Evolutionary conservation across 2,888 invertebrate species (phyloP).

Genomic region (Heliconius charithonia): DNA sequence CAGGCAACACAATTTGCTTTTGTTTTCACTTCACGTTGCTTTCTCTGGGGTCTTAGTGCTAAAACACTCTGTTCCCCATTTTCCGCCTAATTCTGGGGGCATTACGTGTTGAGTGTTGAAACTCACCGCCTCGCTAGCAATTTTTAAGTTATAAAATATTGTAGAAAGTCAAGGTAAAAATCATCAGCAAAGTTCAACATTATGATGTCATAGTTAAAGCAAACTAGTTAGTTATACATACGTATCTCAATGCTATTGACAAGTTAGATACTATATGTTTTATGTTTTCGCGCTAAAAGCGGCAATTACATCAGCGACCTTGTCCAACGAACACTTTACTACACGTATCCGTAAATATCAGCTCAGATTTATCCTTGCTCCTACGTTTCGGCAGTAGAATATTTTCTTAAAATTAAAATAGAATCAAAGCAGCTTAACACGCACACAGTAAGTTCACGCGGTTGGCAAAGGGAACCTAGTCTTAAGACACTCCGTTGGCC

Average conservation of each 20-base stretch:
- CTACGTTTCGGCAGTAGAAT: neutral
- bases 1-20: too few species aligned
- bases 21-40: too few species aligned
- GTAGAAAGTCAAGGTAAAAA: constrained; percentile 45
- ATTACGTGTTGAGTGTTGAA: too few species aligned
- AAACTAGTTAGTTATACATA: constrained; percentile 53
- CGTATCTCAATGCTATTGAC: constrained; percentile 48
- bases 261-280: constrained; percentile 54
- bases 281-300: constrained; percentile 72
- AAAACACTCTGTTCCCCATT: too few species aligned
- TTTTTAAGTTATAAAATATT: constrained; percentile 35
- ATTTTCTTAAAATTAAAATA: too few species aligned
- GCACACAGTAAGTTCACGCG: too few species aligned
- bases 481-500: too few species aligned
- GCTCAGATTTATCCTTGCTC: constrained; percentile 60
- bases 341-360: constrained; percentile 67
- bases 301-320: constrained; percentile 82
- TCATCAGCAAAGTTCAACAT: constrained; percentile 11
- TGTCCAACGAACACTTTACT: constrained; percentile 64
- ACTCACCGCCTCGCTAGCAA: neutral
- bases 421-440: too few species aligned
- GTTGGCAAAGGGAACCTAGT: too few species aligned
- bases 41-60: too few species aligned
- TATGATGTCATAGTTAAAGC: constrained; percentile 73
- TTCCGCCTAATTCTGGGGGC: too few species aligned